Base-by-base conservation (phyloP, 2,888 invertebrate species). In the Lithophane socia region DNA sequence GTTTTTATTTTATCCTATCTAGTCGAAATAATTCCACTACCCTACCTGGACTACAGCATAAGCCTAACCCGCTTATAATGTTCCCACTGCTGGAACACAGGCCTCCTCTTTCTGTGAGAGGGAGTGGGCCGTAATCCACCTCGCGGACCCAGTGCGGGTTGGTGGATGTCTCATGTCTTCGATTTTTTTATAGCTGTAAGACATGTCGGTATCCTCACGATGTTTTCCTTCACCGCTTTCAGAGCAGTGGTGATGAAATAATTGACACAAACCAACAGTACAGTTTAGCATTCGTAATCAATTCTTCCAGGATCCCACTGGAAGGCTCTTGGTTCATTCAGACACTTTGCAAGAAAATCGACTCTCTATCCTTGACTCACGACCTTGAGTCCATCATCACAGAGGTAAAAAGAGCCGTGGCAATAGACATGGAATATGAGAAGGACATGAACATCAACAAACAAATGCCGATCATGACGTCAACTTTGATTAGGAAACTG, bases 301-400 rank as follows among this genome's bases (percentile, higher is more conserved):
- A 49, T 58, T 12, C 60, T 91, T 92, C 4, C 90, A 95, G 95
- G 77, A 86, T 92, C 73, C 89, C 90, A 71, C 24, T 87, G 1
- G 8, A 88, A 56, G 96, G 96, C 10, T 92, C 95, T 2, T 96
- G 96, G 96, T 93, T 95, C 77, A 93, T 96, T 16, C 96, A 96
- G 72, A 91, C 93, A 0, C 87, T 96, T 0, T 96, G 96, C 85
- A 85, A 83, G 12, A 93, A 94, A 80, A 94, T 96, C 37, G 84
- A 92, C 5, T 73, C 89, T 29, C 81, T 93, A 5, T 89, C 94
- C 0, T 52, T 85, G 0, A 89, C 87, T 0, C 84, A 90, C 2
- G 95, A 96, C 74, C 74, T 96, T 0, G 93, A 93, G 80, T 91
- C 94, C 0, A 96, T 96, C 16, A 85, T 95, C 42, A 94, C 92